Evolutionary conservation across 2,113 vertebrate genomes (phyloP).

Genomic region (Lipophrys pholis): DNA sequence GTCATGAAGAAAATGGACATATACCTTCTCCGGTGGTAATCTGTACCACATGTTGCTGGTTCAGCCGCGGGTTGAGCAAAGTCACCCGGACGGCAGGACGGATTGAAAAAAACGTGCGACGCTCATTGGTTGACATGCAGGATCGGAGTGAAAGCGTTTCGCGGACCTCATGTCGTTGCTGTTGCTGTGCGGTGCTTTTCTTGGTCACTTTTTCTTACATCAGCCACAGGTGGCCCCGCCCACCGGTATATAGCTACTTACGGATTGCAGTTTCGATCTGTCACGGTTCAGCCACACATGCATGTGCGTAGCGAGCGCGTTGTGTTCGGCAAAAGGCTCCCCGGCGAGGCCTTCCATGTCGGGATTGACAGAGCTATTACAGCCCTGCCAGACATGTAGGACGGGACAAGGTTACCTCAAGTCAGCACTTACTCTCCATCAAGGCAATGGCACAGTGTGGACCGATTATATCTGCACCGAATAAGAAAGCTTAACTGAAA

Average conservation of each 20-base stretch:
- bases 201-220: conserved; percentile 22
- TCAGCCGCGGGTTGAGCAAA: conserved; percentile 61
- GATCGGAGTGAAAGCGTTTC: conserved; percentile 13
- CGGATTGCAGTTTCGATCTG: conserved; percentile 41
- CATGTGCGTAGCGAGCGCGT: conserved; percentile 1
- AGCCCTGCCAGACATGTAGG: conserved; percentile 53
- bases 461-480: conserved; percentile 41
- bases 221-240: background rate
- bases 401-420: conserved; percentile 60
- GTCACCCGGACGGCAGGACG: conserved; percentile 19
- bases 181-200: conserved; percentile 10
- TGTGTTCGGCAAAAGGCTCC: background rate
- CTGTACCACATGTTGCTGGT: conserved; percentile 71
- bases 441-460: conserved; percentile 18
- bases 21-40: conserved; percentile 76
- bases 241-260: conserved; percentile 15
- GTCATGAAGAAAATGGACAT: conserved; percentile 55
- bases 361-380: conserved; percentile 64
- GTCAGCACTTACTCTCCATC: conserved; percentile 44
- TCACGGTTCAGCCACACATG: conserved; percentile 45
- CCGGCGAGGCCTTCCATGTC: conserved; percentile 21
- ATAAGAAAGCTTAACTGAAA: conserved; percentile 29
- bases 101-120: conserved; percentile 12
- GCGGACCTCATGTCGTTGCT: conserved; percentile 2
- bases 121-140: conserved; percentile 10